phyloP scores from a whole-genome alignment of 2,888 invertebrate genomes.

The Lordiphosa fenestrarum region DNA sequence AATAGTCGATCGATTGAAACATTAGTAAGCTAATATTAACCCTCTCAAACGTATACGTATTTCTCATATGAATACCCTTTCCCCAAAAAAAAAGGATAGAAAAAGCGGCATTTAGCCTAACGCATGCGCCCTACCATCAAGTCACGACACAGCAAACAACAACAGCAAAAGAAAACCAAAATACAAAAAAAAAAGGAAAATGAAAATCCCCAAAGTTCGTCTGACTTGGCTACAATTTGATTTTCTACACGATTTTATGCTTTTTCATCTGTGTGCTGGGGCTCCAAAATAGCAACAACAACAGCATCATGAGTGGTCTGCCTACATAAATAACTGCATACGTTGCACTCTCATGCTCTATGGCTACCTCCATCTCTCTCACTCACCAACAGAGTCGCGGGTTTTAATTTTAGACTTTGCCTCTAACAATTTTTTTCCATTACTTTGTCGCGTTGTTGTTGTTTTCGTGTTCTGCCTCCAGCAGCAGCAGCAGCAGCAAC shows the following conservation, averaged over 20 bases:
- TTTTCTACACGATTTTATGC: conserved; percentile 58
- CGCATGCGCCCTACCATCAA: conserved; percentile 62
- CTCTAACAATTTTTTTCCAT: conserved; percentile 57
- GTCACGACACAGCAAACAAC: conserved; percentile 39
- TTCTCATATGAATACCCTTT: neutral
- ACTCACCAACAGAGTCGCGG: conserved; percentile 19
- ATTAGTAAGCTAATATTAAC: no score
- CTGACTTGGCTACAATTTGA: conserved; percentile 61
- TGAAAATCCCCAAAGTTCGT: conserved; percentile 20
- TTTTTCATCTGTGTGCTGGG: conserved; percentile 44
- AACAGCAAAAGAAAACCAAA: conserved; percentile 25
- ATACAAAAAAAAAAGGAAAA: conserved; percentile 17
- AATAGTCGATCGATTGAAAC: no score
- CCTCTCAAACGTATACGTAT: no score
- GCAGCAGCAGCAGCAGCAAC: neutral
- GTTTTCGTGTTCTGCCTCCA: conserved; percentile 31
- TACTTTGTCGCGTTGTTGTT: conserved; percentile 47
- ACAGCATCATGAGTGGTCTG: conserved; percentile 16
- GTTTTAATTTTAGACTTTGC: conserved; percentile 59
- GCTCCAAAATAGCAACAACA: conserved; percentile 19
- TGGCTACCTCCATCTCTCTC: conserved; percentile 16
- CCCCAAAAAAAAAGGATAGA: neutral
- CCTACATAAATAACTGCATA: conserved; percentile 64
- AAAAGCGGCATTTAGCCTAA: conserved; percentile 50
- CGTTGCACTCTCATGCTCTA: conserved; percentile 39